Conservation (phyloP, 2,113 vertebrate species). For the Bagarius yarrelli region DNA sequence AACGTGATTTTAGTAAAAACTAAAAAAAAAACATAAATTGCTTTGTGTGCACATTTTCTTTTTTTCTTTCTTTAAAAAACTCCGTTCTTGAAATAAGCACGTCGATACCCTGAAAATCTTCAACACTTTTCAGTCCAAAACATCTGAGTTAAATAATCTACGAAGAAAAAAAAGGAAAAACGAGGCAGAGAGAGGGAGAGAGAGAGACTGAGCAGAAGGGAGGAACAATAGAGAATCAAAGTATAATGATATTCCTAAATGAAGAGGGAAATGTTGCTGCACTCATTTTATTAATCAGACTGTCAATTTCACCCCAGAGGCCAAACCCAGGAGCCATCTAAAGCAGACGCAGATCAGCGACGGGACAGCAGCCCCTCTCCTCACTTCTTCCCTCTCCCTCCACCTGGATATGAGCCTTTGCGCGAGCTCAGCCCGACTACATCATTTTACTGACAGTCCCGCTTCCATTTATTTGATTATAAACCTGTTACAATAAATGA, state of each 20-base stretch:
- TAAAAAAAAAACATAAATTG: too few species aligned
- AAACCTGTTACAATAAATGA: conserved; percentile 99
- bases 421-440: conserved; percentile 96
- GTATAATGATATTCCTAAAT: conserved; percentile 99
- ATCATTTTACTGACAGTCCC: conserved; percentile 96
- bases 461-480: conserved; percentile 99
- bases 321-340: conserved; percentile 94
- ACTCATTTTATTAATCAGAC: conserved; percentile 99
- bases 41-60: too few species aligned
- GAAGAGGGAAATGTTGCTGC: conserved; percentile 98
- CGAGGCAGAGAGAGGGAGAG: conserved; percentile 45
- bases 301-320: conserved; percentile 99
- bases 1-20: too few species aligned
- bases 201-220: conserved; percentile 68
- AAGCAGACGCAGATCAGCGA: conserved; percentile 85
- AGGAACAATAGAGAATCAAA: conserved; percentile 98
- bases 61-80: too few species aligned
- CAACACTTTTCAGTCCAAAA: conserved; percentile 41
- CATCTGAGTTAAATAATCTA: conserved; percentile 52
- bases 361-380: conserved; percentile 85
- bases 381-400: conserved; percentile 88
- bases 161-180: conserved; percentile 58
- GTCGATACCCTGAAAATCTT: neutral
- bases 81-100: neutral
- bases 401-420: conserved; percentile 99